Conservation (phyloP, 2,888 invertebrate genomes). For the Julus scanicus region DNA sequence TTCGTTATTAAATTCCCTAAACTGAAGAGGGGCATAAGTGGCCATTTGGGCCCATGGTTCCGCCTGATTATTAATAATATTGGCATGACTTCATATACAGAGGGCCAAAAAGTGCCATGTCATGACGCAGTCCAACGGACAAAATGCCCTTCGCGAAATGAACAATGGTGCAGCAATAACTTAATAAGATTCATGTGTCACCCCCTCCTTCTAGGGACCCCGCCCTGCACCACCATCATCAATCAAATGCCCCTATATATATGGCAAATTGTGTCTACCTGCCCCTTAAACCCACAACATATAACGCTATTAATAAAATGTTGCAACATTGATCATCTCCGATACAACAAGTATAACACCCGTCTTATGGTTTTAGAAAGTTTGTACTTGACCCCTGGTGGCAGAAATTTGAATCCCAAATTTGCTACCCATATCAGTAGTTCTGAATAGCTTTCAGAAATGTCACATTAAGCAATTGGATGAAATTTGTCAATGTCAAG, state of each 20-base stretch:
- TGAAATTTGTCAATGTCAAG: too few relatives aligned
- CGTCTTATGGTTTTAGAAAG: neutral
- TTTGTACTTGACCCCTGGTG: neutral
- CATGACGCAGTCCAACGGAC: neutral
- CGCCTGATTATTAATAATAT: neutral
- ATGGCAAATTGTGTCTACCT: neutral
- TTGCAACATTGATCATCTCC: neutral
- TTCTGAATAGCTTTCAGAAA: too few relatives aligned
- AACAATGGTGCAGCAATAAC: slow-evolving; percentile 1
- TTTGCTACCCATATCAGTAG: too few relatives aligned
- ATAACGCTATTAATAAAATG: slow-evolving; percentile 8
- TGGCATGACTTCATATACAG: neutral
- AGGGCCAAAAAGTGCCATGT: neutral
- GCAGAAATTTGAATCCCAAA: neutral
- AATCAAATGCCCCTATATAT: neutral
- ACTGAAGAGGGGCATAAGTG: neutral
- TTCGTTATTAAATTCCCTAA: neutral
- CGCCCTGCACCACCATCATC: neutral
- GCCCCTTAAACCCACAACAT: neutral
- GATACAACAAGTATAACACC: neutral
- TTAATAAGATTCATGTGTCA: neutral
- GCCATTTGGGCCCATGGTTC: neutral
- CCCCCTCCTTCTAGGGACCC: neutral
- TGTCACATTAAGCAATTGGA: too few relatives aligned
- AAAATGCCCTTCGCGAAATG: neutral